Conservation (phyloP, 2,888 invertebrate genomes). For the Leucoma salicis region DNA sequence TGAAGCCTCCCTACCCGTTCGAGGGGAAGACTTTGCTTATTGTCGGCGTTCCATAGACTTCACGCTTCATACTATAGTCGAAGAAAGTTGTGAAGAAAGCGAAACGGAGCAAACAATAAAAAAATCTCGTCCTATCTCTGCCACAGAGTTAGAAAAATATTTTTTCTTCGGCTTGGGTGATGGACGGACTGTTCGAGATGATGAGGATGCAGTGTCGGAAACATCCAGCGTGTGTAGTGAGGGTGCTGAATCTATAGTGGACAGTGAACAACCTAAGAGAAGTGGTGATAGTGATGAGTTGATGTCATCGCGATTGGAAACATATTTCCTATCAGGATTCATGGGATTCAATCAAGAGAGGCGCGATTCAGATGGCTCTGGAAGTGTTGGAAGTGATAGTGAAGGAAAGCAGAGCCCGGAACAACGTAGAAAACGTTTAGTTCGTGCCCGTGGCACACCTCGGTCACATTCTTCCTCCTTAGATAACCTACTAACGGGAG, state of each 20-base stretch:
- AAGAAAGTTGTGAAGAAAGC: slow-evolving; percentile 97
- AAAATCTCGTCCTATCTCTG: slow-evolving; percentile 86
- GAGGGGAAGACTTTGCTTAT: slow-evolving; percentile 91
- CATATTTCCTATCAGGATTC: slow-evolving; percentile 93
- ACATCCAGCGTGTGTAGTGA: slow-evolving; percentile 94
- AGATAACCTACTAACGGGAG: slow-evolving; percentile 88
- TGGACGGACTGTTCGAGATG: slow-evolving; percentile 80
- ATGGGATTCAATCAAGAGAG: slow-evolving; percentile 91
- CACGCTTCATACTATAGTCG: slow-evolving; percentile 95
- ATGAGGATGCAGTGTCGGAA: slow-evolving; percentile 88
- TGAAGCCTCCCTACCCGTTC: slow-evolving; percentile 85
- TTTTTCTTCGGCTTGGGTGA: slow-evolving; percentile 94
- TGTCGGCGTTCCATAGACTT: slow-evolving; percentile 92
- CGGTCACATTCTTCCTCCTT: slow-evolving; percentile 91
- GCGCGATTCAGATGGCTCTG: slow-evolving; percentile 90
- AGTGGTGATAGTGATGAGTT: slow-evolving; percentile 86
- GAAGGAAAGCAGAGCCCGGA: slow-evolving; percentile 94
- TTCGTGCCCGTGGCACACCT: slow-evolving; percentile 91
- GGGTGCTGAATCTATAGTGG: slow-evolving; percentile 87
- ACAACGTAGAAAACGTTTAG: slow-evolving; percentile 90
- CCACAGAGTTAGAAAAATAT: slow-evolving; percentile 94
- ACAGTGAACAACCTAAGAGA: slow-evolving; percentile 80
- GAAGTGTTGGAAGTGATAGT: slow-evolving; percentile 94
- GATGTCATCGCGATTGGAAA: slow-evolving; percentile 92
- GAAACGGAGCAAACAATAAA: slow-evolving; percentile 87